phyloP scores from a whole-genome alignment of 2,797 vertebrate genomes.

The Anguilla megastoma region DNA sequence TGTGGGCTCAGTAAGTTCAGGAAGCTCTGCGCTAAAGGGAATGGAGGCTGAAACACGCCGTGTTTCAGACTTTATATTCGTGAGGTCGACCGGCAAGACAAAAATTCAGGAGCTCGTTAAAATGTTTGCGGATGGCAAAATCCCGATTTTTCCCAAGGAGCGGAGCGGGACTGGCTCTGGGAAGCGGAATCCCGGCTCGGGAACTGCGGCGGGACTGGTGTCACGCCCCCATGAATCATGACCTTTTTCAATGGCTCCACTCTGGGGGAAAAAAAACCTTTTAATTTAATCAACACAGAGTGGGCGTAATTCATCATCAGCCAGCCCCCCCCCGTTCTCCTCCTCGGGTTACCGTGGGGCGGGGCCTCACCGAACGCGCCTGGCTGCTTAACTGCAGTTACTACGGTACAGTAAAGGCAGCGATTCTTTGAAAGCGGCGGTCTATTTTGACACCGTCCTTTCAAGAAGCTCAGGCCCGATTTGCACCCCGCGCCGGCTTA shows the following conservation, averaged over 20 bases:
- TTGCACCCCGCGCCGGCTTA: not conserved
- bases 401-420: not conserved
- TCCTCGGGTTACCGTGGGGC: not conserved
- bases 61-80: not conserved
- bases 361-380: conserved; percentile 22
- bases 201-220: conserved; percentile 45
- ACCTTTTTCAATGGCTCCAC: not conserved
- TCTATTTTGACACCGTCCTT: not conserved
- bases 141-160: not conserved
- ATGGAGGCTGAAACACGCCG: not conserved
- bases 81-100: not conserved
- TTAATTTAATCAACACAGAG: conserved; percentile 57
- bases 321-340: conserved; percentile 1
- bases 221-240: conserved; percentile 33
- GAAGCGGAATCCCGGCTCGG: conserved; percentile 30
- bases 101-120: not conserved
- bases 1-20: not conserved
- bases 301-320: conserved; percentile 49
- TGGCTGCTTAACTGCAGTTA: conserved; percentile 27
- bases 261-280: conserved; percentile 45
- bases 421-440: conserved; percentile 37
- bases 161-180: not conserved
- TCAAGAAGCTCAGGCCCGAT: not conserved
- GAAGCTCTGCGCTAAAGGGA: not conserved
- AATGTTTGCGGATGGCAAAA: too few relatives aligned